Percentiles rank a stretch among this genome's conserved stretches.
Evolutionary conservation across 2,113 vertebrate species (phyloP).

Genomic region (Promerops cafer): DNA sequence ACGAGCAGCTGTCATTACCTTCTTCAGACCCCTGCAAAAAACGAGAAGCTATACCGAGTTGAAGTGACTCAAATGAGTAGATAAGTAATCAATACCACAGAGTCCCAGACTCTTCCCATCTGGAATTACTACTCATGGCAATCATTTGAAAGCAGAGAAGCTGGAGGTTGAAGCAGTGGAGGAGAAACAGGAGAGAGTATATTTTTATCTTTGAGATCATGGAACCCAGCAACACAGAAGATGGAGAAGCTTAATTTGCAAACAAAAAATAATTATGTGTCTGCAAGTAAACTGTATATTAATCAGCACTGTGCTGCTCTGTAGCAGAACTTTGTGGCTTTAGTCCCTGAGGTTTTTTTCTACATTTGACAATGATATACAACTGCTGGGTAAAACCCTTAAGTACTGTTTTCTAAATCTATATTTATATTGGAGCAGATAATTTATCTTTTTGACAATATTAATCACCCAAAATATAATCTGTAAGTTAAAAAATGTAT

Average conservation of each 20-base stretch:
- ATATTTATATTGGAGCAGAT: conserved; percentile 17
- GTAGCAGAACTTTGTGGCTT: not conserved
- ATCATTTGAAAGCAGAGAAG: not conserved
- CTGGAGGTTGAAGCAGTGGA: not conserved
- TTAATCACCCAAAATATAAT: conserved; percentile 39
- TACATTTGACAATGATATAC: conserved; percentile 44
- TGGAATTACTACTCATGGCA: not conserved
- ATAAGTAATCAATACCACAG: not conserved
- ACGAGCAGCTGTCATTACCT: not conserved
- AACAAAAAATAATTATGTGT: not conserved
- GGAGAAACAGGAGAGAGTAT: not conserved
- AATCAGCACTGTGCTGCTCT: not conserved
- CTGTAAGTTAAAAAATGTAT: conserved; percentile 47
- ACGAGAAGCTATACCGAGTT: not conserved
- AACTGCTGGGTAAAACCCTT: conserved; percentile 17
- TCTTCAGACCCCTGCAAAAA: not conserved
- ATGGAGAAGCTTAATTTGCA: not conserved
- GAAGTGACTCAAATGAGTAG: not conserved
- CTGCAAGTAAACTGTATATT: not conserved
- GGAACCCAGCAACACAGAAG: not conserved
- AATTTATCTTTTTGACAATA: conserved; percentile 63
- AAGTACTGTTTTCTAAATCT: conserved; percentile 37
- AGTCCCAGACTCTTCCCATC: not conserved
- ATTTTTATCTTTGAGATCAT: not conserved
- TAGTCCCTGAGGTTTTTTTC: not conserved